Conservation (phyloP, 2,797 vertebrate genomes). For the Gallinago nigripennis region DNA sequence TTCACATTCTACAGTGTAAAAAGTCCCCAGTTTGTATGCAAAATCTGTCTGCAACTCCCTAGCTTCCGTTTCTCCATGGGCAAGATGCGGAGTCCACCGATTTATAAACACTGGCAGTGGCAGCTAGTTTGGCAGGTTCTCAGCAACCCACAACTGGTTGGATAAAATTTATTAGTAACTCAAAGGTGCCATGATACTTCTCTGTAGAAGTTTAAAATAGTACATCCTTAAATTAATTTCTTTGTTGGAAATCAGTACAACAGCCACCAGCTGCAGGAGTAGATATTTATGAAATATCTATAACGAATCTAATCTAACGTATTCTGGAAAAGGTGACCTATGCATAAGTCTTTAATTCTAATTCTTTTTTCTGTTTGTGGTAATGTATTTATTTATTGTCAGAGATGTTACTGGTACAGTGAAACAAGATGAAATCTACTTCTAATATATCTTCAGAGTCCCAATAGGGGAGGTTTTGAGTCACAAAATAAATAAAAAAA, state of each 20-base stretch:
- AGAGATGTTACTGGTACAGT: neutral
- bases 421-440: slow-evolving; percentile 34
- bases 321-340: neutral
- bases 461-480: neutral
- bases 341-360: neutral
- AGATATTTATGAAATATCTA: neutral
- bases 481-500: neutral
- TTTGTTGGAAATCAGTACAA: neutral
- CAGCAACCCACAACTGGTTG: neutral
- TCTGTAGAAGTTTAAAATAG: neutral
- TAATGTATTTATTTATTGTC: slow-evolving; percentile 4
- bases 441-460: neutral
- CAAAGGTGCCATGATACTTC: neutral
- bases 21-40: neutral
- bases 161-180: neutral
- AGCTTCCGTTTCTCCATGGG: neutral
- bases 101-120: neutral
- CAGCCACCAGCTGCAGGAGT: neutral
- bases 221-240: neutral
- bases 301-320: neutral
- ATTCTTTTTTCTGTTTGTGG: neutral
- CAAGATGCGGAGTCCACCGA: neutral
- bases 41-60: neutral
- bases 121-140: neutral
- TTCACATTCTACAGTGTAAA: neutral